Percentiles rank a stretch among this genome's conserved stretches.
These are phyloP conservation scores for Drosophila monieri DNA, from an alignment of 2,888 invertebrate species.

Conservation along the genomic window DNA sequence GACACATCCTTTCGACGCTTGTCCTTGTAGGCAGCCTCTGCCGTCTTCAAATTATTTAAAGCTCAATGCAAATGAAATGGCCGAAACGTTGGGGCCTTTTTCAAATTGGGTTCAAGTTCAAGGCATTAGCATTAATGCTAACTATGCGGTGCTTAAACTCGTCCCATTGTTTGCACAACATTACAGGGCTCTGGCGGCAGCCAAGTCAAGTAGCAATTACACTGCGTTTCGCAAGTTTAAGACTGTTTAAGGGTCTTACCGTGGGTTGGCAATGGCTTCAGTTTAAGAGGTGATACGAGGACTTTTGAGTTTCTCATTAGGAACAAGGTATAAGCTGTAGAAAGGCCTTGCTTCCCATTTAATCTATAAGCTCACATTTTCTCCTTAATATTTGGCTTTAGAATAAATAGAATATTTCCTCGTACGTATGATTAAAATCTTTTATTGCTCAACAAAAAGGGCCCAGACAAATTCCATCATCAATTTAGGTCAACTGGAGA, in stretches of 20 bases:
- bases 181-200: constrained; percentile 4
- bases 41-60: constrained; percentile 59
- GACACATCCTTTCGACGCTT: constrained; percentile 43
- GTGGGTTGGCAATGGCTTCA: background rate
- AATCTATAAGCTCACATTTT: background rate
- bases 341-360: background rate
- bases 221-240: constrained; percentile 2
- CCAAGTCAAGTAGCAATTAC: constrained; percentile 33
- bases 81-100: constrained; percentile 19
- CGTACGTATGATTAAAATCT: background rate
- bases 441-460: background rate
- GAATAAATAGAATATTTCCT: background rate
- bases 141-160: constrained; percentile 34
- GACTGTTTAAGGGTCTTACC: background rate
- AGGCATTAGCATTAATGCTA: constrained; percentile 37
- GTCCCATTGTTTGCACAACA: constrained; percentile 37
- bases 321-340: background rate
- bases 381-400: background rate
- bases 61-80: constrained; percentile 62
- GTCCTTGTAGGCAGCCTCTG: constrained; percentile 38
- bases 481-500: constrained; percentile 30
- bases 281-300: background rate
- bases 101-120: constrained; percentile 61
- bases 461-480: constrained; percentile 9
- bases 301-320: background rate